phyloP scores from a whole-genome alignment of 2,797 vertebrate species.

The Acanthis flammea region DNA sequence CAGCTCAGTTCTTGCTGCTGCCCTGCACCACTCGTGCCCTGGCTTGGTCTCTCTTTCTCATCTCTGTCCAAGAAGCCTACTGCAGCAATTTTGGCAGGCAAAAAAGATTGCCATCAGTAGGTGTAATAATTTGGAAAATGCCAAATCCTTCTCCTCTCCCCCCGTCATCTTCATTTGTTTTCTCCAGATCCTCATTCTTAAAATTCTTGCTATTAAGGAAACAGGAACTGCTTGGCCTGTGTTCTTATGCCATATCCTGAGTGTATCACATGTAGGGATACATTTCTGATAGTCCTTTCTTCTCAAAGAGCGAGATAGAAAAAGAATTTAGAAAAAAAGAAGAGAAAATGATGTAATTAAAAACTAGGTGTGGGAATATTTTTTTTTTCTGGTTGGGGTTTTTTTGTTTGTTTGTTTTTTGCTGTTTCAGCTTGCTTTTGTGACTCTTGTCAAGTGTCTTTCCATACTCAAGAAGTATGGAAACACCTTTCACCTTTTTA shows the following conservation, averaged over 20 bases:
- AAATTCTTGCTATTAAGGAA: not conserved
- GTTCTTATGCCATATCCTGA: not conserved
- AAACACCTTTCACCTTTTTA: not conserved
- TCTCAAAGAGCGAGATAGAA: not conserved
- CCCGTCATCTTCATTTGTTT: not conserved
- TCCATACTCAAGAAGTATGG: not conserved
- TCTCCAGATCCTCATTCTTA: not conserved
- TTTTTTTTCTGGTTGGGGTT: accelerated
- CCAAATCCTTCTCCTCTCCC: not conserved
- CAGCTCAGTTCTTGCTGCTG: not conserved
- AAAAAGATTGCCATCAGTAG: not conserved
- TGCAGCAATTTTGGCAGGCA: not conserved
- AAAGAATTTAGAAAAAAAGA: not conserved
- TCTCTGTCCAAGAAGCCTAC: not conserved
- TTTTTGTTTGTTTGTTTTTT: not conserved
- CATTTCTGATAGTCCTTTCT: not conserved
- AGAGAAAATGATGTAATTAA: not conserved
- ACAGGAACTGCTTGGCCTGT: not conserved
- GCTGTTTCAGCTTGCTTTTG: not conserved
- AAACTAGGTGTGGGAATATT: not conserved
- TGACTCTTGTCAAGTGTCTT: not conserved
- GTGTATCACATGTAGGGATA: not conserved
- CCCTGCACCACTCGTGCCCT: not conserved
- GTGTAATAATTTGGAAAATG: not conserved
- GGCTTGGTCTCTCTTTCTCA: not conserved